Evolutionary conservation across 2,888 invertebrate genomes (phyloP), one percentile per base, ranked within the genome.

Genomic region (Lamproptera curius): DNA sequence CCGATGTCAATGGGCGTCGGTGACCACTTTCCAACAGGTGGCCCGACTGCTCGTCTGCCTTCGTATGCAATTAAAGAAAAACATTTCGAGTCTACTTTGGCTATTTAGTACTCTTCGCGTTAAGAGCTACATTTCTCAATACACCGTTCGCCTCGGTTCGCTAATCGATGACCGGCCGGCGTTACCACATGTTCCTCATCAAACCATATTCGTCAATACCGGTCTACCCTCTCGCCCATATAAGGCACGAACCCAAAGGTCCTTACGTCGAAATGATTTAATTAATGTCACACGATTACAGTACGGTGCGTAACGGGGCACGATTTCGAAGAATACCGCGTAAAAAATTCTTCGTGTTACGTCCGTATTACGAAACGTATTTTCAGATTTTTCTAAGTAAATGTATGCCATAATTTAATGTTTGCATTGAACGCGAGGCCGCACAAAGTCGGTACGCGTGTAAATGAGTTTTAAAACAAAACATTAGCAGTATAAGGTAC

Each of bases 121-220:
- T 28, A n/a, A 31, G 11, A 10, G n/a, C 2, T 9, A n/a, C 11
- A 31, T 31, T 31, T 31, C 31, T 31, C 11, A 10, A 31, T 31
- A n/a, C 4, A 3, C 11, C n/a, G 16, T 31, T 45, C 26, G 16
- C 37, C 17, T 17, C 26, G 16, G 17, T 14, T 37, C 11, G 5
- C 34, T 43, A 33, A 38, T 39, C 11, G 38, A 35, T 13, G 35
- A 46, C 34, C 15, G 26, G 40, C 11, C 16, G 23, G 35, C 16
- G 39, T 43, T 43, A 43, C 39, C 42, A 48, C 48, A 35, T 48
- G 34, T 42, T 43, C 39, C 41, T 48, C 48, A 43, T 48, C 42
- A 48, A 35, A 43, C 48, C 48, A 39, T 38, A 43, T 42, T 34
- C 13, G 39, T 34, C 14, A 17, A 43, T 38, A 48, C 42, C 34